Conservation (phyloP, 2,113 vertebrate genomes). For the Progne subis region DNA sequence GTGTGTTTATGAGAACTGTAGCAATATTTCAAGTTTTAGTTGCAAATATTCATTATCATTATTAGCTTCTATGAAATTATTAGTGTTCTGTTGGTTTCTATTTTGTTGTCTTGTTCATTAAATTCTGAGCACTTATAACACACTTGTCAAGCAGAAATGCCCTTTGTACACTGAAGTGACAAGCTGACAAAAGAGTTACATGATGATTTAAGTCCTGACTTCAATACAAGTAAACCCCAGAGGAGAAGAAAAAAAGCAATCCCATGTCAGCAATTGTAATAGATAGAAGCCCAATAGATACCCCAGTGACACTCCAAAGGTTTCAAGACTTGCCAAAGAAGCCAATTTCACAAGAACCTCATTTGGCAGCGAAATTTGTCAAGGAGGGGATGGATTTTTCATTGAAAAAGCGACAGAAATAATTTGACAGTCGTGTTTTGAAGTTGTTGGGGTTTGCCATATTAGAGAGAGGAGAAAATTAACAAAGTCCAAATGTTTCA, state of each 20-base stretch:
- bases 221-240: not conserved
- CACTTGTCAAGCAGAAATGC: conserved; percentile 25
- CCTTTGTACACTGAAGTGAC: not conserved
- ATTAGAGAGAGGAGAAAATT: not conserved
- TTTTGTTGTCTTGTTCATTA: conserved; percentile 40
- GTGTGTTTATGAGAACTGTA: conserved; percentile 42
- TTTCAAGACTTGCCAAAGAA: not conserved
- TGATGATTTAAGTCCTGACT: not conserved
- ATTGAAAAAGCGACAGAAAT: not conserved
- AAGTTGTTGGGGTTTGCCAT: not conserved
- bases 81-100: not conserved
- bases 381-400: not conserved
- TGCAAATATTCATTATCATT: conserved; percentile 50
- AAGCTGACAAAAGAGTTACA: not conserved
- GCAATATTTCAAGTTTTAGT: conserved; percentile 43
- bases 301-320: not conserved
- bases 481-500: not conserved
- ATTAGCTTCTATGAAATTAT: conserved; percentile 31
- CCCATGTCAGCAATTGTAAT: not conserved
- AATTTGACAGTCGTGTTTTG: not conserved
- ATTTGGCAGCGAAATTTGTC: not conserved
- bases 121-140: not conserved
- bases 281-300: not conserved
- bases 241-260: not conserved
- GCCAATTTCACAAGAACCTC: not conserved